phyloP scores from a whole-genome alignment of 2,797 vertebrate genomes.

The Anisognathus igniventris region DNA sequence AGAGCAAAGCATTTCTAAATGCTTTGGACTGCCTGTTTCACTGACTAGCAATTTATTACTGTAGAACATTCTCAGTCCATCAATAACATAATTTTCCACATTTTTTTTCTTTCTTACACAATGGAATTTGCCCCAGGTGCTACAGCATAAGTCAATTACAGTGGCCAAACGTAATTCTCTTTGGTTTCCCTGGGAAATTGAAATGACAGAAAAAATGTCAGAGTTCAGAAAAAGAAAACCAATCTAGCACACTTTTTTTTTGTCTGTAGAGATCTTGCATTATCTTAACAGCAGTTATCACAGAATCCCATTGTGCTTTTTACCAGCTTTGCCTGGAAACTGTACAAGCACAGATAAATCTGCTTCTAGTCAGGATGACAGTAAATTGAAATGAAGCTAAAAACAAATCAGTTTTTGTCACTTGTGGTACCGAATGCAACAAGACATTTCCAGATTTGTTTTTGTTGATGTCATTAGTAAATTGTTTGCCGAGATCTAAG shows the following conservation, averaged over 20 bases:
- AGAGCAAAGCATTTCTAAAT: background rate
- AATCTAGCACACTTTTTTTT: constrained; percentile 13
- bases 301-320: constrained; percentile 24
- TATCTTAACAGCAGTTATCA: constrained; percentile 45
- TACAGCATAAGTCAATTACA: constrained; percentile 46
- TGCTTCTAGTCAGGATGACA: background rate
- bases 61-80: background rate
- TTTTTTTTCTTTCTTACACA: background rate
- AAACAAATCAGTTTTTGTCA: background rate
- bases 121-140: constrained; percentile 42
- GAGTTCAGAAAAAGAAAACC: constrained; percentile 50
- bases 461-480: background rate
- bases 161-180: constrained; percentile 14
- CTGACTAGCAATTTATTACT: constrained; percentile 15
- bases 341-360: constrained; percentile 9
- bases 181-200: constrained; percentile 42
- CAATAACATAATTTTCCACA: constrained; percentile 32
- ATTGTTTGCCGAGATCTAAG: background rate
- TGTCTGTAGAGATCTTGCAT: constrained; percentile 17
- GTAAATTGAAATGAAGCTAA: constrained; percentile 10
- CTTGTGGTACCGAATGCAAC: background rate
- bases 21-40: background rate
- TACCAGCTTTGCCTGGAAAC: constrained; percentile 20
- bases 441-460: background rate
- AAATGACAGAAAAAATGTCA: constrained; percentile 52